phyloP scores from a whole-genome alignment of 2,888 invertebrate species.

The Synanthedon formicaeformis region DNA sequence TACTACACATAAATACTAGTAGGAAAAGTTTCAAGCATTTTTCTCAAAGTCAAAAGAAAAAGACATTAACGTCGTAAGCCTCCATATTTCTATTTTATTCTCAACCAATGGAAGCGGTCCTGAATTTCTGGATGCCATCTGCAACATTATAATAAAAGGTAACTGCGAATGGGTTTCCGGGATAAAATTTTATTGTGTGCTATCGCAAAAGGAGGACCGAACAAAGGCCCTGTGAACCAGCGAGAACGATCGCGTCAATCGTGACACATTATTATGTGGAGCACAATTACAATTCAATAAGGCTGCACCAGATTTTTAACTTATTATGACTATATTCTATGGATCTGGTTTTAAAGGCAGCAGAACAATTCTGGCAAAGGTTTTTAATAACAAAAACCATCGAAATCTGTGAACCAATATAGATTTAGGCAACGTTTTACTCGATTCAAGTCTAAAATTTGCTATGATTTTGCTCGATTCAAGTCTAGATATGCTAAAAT shows the following conservation, averaged over 20 bases:
- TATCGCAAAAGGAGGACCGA: constrained; percentile 48
- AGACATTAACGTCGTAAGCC: background rate
- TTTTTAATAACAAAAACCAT: background rate
- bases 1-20: no score
- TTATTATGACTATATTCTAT: background rate
- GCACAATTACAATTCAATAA: background rate
- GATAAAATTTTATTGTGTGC: constrained; percentile 64
- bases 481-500: no score
- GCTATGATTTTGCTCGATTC: no score
- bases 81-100: background rate
- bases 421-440: no score
- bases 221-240: constrained; percentile 14
- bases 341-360: background rate
- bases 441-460: no score
- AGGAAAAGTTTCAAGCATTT: no score
- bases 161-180: constrained; percentile 64
- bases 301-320: background rate
- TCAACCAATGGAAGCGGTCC: background rate
- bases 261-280: background rate
- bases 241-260: background rate
- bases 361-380: background rate
- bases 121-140: constrained; percentile 44
- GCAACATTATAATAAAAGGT: constrained; percentile 68
- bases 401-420: no score
- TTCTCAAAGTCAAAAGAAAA: no score